phyloP scores from a whole-genome alignment of 2,797 vertebrate genomes.

The Ctenopoma kingsleyae region DNA sequence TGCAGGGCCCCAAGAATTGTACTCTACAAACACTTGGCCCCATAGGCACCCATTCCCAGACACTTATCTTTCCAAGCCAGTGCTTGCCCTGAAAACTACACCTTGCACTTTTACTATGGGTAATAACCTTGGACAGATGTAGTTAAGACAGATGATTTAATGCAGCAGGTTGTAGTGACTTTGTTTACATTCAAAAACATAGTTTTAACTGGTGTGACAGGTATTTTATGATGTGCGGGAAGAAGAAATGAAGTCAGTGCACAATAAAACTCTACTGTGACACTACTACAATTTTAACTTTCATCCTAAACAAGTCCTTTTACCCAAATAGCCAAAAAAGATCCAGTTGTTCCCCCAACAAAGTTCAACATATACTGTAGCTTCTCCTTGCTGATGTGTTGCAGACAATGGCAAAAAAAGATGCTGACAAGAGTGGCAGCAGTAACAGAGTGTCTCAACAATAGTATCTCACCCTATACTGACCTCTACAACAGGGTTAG shows the following conservation, averaged over 20 bases:
- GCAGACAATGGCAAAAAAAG: conserved; percentile 37
- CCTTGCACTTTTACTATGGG: conserved; percentile 36
- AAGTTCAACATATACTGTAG: neutral
- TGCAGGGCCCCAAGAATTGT: neutral
- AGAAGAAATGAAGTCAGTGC: neutral
- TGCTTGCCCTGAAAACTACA: conserved; percentile 41
- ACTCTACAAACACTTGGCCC: conserved; percentile 9
- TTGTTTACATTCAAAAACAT: conserved; percentile 23
- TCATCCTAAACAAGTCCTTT: conserved; percentile 10
- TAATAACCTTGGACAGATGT: conserved; percentile 27
- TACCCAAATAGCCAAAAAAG: neutral
- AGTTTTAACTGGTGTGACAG: neutral
- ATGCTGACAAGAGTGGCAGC: conserved; percentile 25
- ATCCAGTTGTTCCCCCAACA: neutral
- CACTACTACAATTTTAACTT: conserved; percentile 4
- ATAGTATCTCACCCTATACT: neutral
- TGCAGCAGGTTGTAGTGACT: conserved; percentile 8
- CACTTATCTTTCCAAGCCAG: conserved; percentile 54
- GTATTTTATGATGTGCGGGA: neutral
- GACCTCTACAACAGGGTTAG: neutral
- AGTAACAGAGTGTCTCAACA: conserved; percentile 8
- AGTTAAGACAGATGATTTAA: conserved; percentile 36
- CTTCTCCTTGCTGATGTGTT: conserved; percentile 24
- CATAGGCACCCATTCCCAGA: conserved; percentile 30
- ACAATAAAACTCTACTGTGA: conserved; percentile 16